Evolutionary conservation across 2,113 vertebrate species (phyloP).

Genomic region (Chinchilla lanigera): DNA sequence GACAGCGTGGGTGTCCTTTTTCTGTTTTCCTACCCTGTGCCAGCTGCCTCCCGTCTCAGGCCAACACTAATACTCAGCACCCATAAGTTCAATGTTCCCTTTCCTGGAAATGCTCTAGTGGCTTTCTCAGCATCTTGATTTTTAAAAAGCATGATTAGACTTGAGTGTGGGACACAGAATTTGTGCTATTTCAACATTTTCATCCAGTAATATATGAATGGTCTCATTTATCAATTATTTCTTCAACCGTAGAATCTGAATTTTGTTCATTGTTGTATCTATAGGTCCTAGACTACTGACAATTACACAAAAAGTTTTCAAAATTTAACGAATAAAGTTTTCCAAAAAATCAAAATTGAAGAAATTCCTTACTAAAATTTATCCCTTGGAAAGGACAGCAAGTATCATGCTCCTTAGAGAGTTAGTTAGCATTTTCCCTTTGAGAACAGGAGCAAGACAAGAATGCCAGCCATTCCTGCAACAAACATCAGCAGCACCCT

Average conservation of each 20-base stretch:
- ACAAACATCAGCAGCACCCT: not conserved
- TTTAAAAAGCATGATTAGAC: not conserved
- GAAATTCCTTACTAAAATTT: not conserved
- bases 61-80: not conserved
- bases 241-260: not conserved
- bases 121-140: not conserved
- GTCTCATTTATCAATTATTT: not conserved
- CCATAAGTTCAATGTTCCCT: not conserved
- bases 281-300: not conserved
- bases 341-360: not conserved
- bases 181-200: not conserved
- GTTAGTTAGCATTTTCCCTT: not conserved
- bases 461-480: not conserved
- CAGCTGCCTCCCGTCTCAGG: not conserved
- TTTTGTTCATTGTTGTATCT: not conserved
- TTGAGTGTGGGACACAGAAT: not conserved
- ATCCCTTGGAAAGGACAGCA: not conserved
- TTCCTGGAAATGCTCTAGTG: not conserved
- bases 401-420: not conserved
- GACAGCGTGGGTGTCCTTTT: not conserved
- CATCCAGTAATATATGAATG: not conserved
- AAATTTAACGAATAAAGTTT: not conserved
- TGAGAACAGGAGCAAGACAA: not conserved
- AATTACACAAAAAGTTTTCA: not conserved
- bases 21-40: not conserved